Conservation (phyloP, 2,113 vertebrate species). For the Muscicapa adusta region DNA sequence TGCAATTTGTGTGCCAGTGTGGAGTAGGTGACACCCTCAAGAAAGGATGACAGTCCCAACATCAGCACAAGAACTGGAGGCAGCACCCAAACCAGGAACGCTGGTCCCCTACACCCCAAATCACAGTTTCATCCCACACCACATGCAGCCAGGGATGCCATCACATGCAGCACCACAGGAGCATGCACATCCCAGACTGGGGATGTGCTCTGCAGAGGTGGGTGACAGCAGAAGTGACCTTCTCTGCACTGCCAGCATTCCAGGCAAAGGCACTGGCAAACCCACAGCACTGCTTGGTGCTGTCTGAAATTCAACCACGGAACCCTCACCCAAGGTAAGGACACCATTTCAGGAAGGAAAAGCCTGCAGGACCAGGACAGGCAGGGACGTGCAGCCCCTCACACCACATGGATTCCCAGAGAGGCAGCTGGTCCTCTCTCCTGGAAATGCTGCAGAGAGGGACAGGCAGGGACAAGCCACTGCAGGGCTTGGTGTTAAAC, state of each 20-base stretch:
- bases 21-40: neutral
- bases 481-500: fast-evolving
- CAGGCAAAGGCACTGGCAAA: neutral
- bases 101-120: neutral
- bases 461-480: fast-evolving
- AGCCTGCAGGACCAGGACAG: fast-evolving
- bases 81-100: neutral
- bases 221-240: neutral
- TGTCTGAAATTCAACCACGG: neutral
- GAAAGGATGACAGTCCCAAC: neutral
- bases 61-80: neutral
- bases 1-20: neutral
- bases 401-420: fast-evolving
- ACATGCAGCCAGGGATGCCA: neutral
- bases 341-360: neutral
- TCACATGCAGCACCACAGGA: neutral
- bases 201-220: neutral
- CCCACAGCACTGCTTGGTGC: fast-evolving
- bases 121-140: neutral
- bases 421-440: neutral
- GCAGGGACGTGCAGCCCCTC: neutral
- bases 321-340: neutral
- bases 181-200: neutral
- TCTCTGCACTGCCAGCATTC: neutral
- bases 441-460: neutral